Conservation (phyloP, 1,140 invertebrate genomes). For the Nephila pilipes region DNA sequence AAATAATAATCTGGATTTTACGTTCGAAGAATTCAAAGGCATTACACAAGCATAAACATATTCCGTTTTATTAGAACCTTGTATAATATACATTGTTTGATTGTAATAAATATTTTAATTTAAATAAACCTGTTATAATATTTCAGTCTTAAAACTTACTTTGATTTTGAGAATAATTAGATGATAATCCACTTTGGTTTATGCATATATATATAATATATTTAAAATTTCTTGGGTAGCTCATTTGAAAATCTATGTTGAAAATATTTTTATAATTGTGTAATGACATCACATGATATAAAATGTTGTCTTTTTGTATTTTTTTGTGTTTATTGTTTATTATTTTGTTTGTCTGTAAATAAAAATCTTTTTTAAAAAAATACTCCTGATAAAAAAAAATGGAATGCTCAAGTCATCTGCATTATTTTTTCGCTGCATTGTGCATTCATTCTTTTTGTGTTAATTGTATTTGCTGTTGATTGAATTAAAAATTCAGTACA, state of each 20-base stretch:
- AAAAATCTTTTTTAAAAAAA: no score
- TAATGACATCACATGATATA: neutral
- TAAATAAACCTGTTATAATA: conserved; percentile 77
- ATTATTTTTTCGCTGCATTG: no score
- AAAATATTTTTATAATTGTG: neutral
- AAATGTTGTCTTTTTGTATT: neutral
- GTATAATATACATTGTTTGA: conserved; percentile 76
- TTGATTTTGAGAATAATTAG: neutral
- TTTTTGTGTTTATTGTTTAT: neutral
- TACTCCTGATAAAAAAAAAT: no score
- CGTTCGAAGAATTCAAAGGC: conserved; percentile 66
- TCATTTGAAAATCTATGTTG: neutral
- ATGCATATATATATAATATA: no score
- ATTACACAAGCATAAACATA: conserved; percentile 65
- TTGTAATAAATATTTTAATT: conserved; percentile 76
- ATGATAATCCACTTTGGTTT: no score
- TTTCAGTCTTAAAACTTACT: conserved; percentile 45
- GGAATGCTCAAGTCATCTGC: no score
- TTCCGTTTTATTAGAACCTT: conserved; percentile 74
- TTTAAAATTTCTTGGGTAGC: no score
- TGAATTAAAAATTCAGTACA: no score
- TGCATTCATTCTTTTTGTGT: no score
- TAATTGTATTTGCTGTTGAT: no score
- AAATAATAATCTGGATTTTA: conserved; percentile 63
- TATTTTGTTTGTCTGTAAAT: no score